Evolutionary conservation across 1,140 invertebrate species (phyloP).

Genomic region (Myzus persicae): DNA sequence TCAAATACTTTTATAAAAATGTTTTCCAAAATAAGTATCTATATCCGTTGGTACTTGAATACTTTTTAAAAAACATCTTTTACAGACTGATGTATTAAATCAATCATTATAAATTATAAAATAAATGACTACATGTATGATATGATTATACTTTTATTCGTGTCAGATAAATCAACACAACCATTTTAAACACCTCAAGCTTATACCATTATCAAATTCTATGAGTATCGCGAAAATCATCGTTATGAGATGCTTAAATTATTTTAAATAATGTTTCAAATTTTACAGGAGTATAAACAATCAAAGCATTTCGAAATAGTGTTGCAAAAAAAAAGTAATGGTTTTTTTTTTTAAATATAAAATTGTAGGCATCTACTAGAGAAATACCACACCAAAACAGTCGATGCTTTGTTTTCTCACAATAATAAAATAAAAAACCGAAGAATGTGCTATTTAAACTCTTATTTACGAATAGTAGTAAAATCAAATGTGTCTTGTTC

Average conservation of each 20-base stretch:
- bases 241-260: not conserved
- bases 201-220: not conserved
- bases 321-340: not conserved
- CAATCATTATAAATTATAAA: not conserved
- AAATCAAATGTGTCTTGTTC: not conserved
- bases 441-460: not conserved
- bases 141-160: not conserved
- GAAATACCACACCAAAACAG: not conserved
- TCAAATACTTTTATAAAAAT: too few relatives aligned
- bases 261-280: not conserved
- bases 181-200: too few relatives aligned
- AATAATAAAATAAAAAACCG: not conserved
- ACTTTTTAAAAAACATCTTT: too few relatives aligned
- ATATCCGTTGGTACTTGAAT: too few relatives aligned
- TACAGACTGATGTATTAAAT: too few relatives aligned
- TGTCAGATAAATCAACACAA: not conserved
- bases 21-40: too few relatives aligned
- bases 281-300: not conserved
- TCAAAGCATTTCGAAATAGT: not conserved
- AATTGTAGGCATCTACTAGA: not conserved
- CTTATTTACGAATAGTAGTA: not conserved
- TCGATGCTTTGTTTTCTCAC: not conserved
- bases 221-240: not conserved
- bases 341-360: not conserved
- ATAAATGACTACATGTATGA: not conserved